Base-by-base conservation (phyloP, 2,888 invertebrate genomes). In the Protonemura montana region DNA sequence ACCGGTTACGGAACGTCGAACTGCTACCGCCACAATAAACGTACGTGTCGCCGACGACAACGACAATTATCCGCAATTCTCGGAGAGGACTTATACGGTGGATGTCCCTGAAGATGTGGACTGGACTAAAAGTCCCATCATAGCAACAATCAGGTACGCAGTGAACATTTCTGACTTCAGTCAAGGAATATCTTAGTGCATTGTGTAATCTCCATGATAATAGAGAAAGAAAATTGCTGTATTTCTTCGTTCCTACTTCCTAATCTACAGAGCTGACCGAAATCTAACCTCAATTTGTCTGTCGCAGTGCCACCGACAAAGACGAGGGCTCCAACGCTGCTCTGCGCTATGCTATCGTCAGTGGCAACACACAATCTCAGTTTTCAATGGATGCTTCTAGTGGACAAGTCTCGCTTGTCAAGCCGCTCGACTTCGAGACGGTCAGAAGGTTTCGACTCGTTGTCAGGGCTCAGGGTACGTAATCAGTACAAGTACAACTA, bases 261-360 rank as follows among this genome's bases (percentile, higher is more conserved):
- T 35, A 35, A 3, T 10, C 35, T 35, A 6, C 5, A 35, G 10
- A 35, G 35, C 35, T 10, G 3, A 35, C 35, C 35, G 5, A 35
- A 35, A 35, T 3, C 35, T 35, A 3, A 35, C 35, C 35, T 35
- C 59, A 21, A 16, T 59, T 2, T 59, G 59, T 59, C 59, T 59
- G 59, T 2, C 82, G 77, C 90, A 95, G 96, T 89, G 99, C 99
- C 0, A 95, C 95, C 0, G 99, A 99, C 91, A 96, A 96, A 0
- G 99, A 99, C 91, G 95, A 96, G 85, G 99, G 98, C 0, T 94
- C 95, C 41, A 99, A 99, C 91, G 97, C 98, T 0, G 97, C 97
- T 0, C 95, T 99, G 86, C 94, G 98, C 83, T 99, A 98, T 92
- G 97, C 97, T 21, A 97, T 99, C 89, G 98, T 98, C 89, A 98